phyloP scores from a whole-genome alignment of 2,113 vertebrate genomes.

The Poecilia latipinna region DNA sequence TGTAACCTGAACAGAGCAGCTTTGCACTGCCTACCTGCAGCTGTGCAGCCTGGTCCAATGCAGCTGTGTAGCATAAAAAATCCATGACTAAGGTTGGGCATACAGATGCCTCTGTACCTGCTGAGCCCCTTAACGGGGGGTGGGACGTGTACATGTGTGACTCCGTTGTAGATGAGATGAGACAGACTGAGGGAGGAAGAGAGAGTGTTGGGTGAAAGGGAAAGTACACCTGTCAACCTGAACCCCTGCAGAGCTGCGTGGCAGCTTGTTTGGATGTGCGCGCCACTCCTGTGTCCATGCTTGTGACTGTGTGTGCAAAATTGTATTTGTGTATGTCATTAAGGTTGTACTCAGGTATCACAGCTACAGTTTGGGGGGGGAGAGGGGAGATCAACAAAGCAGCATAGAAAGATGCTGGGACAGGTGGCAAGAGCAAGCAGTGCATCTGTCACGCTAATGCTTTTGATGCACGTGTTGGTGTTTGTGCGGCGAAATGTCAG shows the following conservation, averaged over 20 bases:
- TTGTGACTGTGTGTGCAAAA: not conserved
- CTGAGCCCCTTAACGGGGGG: conserved; percentile 56
- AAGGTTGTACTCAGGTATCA: conserved; percentile 25
- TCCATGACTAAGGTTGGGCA: conserved; percentile 67
- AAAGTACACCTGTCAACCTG: conserved; percentile 54
- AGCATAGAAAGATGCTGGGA: conserved; percentile 30
- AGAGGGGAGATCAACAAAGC: conserved; percentile 26
- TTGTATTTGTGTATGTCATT: conserved; percentile 17
- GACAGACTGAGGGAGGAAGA: not conserved
- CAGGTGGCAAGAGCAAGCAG: conserved; percentile 36
- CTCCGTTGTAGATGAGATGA: conserved; percentile 9
- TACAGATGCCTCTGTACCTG: conserved; percentile 72
- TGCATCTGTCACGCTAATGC: conserved; percentile 50
- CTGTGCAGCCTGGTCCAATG: conserved; percentile 30
- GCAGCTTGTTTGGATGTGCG: conserved; percentile 23
- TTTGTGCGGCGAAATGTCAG: conserved; percentile 32
- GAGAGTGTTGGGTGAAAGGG: not conserved
- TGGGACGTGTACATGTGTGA: conserved; percentile 8
- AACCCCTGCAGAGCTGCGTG: conserved; percentile 34
- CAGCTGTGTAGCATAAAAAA: conserved; percentile 70
- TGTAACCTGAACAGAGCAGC: conserved; percentile 49
- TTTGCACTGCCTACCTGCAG: conserved; percentile 51
- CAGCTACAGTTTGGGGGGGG: not conserved
- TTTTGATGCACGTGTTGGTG: conserved; percentile 44
- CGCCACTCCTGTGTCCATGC: conserved; percentile 5